Base-by-base conservation (phyloP, 2,797 vertebrate species). In the Tragopan temminckii region DNA sequence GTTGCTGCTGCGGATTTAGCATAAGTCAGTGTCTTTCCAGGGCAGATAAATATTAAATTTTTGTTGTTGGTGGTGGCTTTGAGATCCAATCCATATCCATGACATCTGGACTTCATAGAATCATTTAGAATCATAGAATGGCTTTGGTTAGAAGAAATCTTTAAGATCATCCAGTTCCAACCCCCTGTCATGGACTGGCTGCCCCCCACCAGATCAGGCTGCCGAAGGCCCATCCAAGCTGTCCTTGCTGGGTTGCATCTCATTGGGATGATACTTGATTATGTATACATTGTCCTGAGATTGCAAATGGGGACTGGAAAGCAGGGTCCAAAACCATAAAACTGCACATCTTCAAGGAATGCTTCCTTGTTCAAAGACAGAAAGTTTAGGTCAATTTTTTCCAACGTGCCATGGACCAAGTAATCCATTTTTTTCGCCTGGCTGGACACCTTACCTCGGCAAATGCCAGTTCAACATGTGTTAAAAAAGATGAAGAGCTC, bases 11-110 rank as follows among this genome's bases (percentile, higher is more conserved):
- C 48, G 80, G 75, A 50, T 79, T 66, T 43, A 80, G 63, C 55
- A 46, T 86, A 83, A 94, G 43, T 90, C 80, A 91, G 80, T 96
- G 84, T 93, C 61, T 91, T 95, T 93, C 89, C 33, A 92, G 58
- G 64, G 23, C 67, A 81, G 29, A 85, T 31, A 53, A 57, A 76
- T 43, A 62, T 52, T 18, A 36, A 43, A 31, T 36, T 1, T 5
- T 8, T 52, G 6, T 20, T 85, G 33, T 5, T 52, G 16, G 36
- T 70, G 19, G 4, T 75, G 25, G n/a, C 68, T 84, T 90, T 89
- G 46, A 88, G 74, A 70, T 64, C 59, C 20, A 50, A 46, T 29
- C 16, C 69, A 5, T 3, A 4, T 20, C 13, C 14, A 3, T 42
- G 33, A 35, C 48, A 70, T 27, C 25, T 75, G 48, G 48, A 85